Conservation (phyloP, 2,797 vertebrate genomes). For the Rousettus madagascariensis region DNA sequence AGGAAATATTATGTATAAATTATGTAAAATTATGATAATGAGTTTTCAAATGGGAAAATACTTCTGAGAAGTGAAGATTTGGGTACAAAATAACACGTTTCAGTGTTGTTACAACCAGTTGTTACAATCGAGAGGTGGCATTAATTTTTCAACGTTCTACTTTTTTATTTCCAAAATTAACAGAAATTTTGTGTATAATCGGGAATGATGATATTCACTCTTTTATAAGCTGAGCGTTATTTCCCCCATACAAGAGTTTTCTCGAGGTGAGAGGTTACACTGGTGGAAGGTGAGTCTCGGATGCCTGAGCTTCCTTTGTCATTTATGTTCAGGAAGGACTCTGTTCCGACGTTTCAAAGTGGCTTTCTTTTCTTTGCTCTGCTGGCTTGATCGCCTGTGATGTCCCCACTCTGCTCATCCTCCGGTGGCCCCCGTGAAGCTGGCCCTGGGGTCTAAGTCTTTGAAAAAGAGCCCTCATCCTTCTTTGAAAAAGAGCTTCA, state of each 20-base stretch:
- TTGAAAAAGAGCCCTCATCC: background rate
- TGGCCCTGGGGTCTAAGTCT: background rate
- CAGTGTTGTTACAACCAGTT: background rate
- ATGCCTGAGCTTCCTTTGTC: slow-evolving; percentile 35
- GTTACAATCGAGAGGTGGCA: background rate
- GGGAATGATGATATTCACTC: background rate
- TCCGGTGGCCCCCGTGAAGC: background rate
- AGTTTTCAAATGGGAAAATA: slow-evolving; percentile 35
- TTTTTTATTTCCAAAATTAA: slow-evolving; percentile 33
- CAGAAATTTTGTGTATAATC: background rate
- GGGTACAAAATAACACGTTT: background rate
- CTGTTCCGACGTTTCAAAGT: slow-evolving; percentile 8
- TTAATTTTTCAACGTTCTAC: background rate
- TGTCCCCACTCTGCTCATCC: background rate
- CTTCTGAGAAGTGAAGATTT: background rate
- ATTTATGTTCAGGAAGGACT: background rate
- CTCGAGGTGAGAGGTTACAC: background rate
- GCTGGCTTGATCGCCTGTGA: background rate
- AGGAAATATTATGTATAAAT: background rate
- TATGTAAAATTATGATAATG: background rate
- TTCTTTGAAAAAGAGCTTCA: slow-evolving; percentile 61
- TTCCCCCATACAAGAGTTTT: background rate
- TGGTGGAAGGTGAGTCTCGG: background rate
- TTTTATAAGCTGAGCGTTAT: background rate
- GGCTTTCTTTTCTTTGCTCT: background rate